These are phyloP conservation scores for Pecten maximus DNA, from an alignment of 2,888 invertebrate species.

Conservation along the genomic window DNA sequence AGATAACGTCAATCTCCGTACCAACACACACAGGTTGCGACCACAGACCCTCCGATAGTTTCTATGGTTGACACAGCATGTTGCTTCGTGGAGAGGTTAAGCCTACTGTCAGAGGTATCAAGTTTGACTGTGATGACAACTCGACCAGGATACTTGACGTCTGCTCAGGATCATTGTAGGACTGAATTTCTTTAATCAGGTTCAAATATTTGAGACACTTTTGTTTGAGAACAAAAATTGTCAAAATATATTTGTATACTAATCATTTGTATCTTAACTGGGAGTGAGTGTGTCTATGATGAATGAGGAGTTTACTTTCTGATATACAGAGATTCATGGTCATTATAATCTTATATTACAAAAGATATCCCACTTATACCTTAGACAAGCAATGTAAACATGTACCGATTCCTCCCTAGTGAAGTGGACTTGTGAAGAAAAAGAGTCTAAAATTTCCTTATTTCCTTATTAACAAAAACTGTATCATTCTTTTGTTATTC, in stretches of 20 bases:
- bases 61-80: conserved; percentile 9
- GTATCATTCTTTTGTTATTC: conserved; percentile 20
- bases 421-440: not conserved
- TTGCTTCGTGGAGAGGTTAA: not conserved
- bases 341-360: conserved; percentile 29
- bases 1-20: not conserved
- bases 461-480: not conserved
- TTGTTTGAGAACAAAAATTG: conserved; percentile 35
- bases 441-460: not conserved
- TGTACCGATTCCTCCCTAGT: not conserved
- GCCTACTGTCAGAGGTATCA: conserved; percentile 15
- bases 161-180: conserved; percentile 1
- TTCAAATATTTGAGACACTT: conserved; percentile 15
- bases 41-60: not conserved
- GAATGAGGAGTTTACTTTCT: not conserved
- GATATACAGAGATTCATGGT: not conserved
- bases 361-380: not conserved
- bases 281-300: not conserved
- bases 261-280: conserved; percentile 15
- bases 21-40: conserved; percentile 7
- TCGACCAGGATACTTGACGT: conserved; percentile 29
- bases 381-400: not conserved
- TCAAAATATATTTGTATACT: conserved; percentile 25
- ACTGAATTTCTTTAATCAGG: not conserved
- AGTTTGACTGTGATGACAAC: conserved; percentile 1